Percentiles rank a stretch among this genome's conserved stretches.
Evolutionary conservation across 2,113 vertebrate genomes (phyloP).

Genomic region (Camelus bactrianus): DNA sequence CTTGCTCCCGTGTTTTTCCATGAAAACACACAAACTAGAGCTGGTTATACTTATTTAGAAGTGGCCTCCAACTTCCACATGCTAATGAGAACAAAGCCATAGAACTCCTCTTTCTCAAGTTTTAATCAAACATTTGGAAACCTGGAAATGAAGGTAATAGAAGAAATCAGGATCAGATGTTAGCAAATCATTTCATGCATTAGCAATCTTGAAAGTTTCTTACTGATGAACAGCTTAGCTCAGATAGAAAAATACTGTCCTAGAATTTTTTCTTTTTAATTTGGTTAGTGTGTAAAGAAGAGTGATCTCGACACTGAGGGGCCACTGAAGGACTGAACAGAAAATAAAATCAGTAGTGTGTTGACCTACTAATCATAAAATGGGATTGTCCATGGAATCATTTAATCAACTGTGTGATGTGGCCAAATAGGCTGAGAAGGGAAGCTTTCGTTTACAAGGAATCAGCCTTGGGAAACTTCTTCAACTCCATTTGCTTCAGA

Average conservation of each 20-base stretch:
- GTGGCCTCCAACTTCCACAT: neutral
- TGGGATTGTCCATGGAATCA: neutral
- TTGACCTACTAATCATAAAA: constrained; percentile 38
- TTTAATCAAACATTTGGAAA: constrained; percentile 62
- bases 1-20: neutral
- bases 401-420: constrained; percentile 8
- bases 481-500: constrained; percentile 72
- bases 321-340: neutral
- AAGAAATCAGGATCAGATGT: constrained; percentile 52
- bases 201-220: constrained; percentile 7
- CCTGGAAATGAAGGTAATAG: constrained; percentile 35
- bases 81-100: constrained; percentile 24
- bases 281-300: neutral
- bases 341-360: neutral
- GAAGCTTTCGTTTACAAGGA: constrained; percentile 39
- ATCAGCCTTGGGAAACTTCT: constrained; percentile 65
- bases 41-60: constrained; percentile 1
- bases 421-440: neutral
- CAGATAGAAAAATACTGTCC: neutral
- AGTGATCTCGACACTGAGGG: neutral
- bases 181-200: neutral
- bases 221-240: neutral
- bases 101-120: constrained; percentile 15
- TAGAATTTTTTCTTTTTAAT: neutral
- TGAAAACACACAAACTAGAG: constrained; percentile 27